A percentile compares a stretch with the other conserved stretches of the same genome.
phyloP scores from a whole-genome alignment of 2,113 vertebrate genomes.

The Leucopsar rothschildi region DNA sequence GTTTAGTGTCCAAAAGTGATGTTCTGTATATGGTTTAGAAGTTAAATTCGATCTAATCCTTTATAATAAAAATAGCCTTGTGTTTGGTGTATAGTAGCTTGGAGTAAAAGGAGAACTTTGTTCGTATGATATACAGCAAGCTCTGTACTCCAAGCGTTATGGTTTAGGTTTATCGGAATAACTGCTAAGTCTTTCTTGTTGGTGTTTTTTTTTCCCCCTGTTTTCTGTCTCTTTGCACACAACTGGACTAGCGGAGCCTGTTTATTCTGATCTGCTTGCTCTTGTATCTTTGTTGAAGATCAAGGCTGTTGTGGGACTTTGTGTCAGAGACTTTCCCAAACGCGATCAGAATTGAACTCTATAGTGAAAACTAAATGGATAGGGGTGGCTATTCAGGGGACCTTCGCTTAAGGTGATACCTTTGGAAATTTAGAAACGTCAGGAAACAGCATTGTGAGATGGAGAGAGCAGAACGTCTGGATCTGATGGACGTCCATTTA shows the following conservation, averaged over 20 bases:
- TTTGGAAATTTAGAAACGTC: background rate
- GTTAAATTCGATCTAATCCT: accelerated
- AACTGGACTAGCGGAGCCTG: background rate
- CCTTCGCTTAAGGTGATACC: accelerated
- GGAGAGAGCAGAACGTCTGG: background rate
- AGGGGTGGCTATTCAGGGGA: background rate
- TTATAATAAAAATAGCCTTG: background rate
- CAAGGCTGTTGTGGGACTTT: background rate
- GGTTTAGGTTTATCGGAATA: background rate
- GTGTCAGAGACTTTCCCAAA: background rate
- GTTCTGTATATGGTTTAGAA: accelerated
- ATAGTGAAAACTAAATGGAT: background rate
- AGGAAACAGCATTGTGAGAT: background rate
- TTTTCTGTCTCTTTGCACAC: background rate
- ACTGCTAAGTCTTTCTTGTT: background rate
- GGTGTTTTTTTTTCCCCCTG: accelerated
- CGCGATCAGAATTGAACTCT: background rate
- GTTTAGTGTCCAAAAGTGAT: background rate
- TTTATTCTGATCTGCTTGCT: background rate
- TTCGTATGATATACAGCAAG: accelerated
- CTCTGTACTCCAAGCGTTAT: background rate
- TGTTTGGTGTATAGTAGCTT: background rate
- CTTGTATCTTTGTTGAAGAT: accelerated
- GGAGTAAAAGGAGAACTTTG: background rate
- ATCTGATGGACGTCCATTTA: background rate